These are phyloP conservation scores for Tolypeutes matacus DNA, from an alignment of 2,797 vertebrate species.

Conservation along the genomic window DNA sequence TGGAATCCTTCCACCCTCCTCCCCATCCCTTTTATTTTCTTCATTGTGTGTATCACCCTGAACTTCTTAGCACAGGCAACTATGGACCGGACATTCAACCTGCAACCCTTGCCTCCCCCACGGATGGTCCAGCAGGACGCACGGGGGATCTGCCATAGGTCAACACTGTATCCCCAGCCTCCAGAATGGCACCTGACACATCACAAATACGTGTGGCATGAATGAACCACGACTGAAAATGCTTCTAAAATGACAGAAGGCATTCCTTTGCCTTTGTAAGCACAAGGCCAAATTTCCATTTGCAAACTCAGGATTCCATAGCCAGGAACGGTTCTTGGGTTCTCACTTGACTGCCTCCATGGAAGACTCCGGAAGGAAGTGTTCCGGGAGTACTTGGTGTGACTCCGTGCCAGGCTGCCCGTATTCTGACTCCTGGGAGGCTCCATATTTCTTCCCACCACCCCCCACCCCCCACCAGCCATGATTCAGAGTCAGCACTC, in stretches of 20 bases:
- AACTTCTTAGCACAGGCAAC: rapidly evolving
- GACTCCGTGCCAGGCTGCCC: background rate
- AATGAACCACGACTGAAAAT: background rate
- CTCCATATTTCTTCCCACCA: background rate
- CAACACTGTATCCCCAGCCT: background rate
- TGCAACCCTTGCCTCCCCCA: background rate
- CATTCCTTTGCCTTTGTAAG: background rate
- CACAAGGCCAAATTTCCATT: background rate
- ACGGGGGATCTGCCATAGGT: background rate
- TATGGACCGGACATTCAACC: background rate
- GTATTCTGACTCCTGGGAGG: background rate
- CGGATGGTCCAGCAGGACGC: background rate
- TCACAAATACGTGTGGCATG: background rate
- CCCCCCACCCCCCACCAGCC: background rate
- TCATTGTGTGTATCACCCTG: background rate
- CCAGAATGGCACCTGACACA: background rate
- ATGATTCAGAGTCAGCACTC: background rate
- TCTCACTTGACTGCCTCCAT: background rate
- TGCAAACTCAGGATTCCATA: background rate
- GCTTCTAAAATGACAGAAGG: background rate
- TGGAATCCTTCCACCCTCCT: background rate
- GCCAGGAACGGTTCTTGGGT: background rate
- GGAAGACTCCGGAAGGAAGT: background rate
- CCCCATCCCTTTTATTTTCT: background rate
- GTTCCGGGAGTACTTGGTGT: background rate